Conservation (phyloP, 2,888 invertebrate genomes). For the Resseliella maxima region DNA sequence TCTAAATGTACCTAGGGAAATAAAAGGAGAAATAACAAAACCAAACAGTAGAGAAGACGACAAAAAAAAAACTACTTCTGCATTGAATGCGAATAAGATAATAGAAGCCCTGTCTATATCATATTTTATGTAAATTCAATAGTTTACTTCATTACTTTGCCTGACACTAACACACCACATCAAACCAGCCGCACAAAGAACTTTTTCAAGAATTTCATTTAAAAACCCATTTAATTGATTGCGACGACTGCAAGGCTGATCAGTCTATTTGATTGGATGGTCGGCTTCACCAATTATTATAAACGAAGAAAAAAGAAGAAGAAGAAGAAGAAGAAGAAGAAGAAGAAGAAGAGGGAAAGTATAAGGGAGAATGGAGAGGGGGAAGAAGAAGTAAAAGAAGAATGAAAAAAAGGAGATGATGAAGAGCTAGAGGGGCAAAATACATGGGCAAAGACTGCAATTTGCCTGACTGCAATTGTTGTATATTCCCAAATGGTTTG, state of each 20-base stretch:
- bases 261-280: not conserved
- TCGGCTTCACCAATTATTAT: slow-evolving; percentile 6
- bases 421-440: no score
- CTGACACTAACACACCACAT: no score
- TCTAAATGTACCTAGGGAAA: not conserved
- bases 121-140: not conserved
- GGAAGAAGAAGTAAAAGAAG: no score
- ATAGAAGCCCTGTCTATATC: not conserved
- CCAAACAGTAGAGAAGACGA: no score
- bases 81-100: slow-evolving; percentile 8
- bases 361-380: no score
- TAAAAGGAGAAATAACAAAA: not conserved
- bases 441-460: not conserved
- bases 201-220: not conserved
- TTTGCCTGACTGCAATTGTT: slow-evolving; percentile 13
- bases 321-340: no score
- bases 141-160: not conserved
- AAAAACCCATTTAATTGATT: slow-evolving; percentile 1
- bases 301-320: not conserved
- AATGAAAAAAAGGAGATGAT: no score
- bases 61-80: not conserved
- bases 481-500: not conserved
- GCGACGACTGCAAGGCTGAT: not conserved
- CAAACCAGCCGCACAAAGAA: not conserved
- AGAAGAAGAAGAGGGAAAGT: no score